Conservation (phyloP, 2,888 invertebrate species). For the Ennomos erosarius region DNA sequence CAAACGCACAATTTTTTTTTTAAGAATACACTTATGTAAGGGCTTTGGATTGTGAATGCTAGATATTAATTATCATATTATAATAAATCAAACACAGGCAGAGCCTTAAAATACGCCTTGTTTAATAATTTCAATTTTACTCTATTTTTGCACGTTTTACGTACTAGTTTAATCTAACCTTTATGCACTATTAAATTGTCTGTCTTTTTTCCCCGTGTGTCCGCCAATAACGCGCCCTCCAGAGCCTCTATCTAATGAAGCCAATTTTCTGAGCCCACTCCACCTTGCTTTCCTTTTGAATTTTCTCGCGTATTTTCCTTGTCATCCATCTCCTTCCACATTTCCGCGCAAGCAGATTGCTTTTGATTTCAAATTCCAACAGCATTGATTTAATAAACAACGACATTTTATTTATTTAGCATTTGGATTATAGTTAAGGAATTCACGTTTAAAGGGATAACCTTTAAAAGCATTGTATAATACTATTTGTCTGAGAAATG, state of each 20-base stretch:
- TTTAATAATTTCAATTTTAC: too few species aligned
- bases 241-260: conserved; percentile 78
- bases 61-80: too few species aligned
- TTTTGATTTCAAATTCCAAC: conserved; percentile 79
- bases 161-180: too few species aligned
- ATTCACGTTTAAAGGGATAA: conserved; percentile 30
- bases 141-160: too few species aligned
- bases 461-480: conserved; percentile 17
- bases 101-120: too few species aligned
- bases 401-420: conserved; percentile 48
- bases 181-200: conserved; percentile 1
- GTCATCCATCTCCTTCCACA: conserved; percentile 79
- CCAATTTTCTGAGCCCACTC: conserved; percentile 79
- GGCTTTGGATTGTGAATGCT: too few species aligned
- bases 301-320: conserved; percentile 81
- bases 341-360: conserved; percentile 78
- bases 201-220: conserved; percentile 54
- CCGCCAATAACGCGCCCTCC: conserved; percentile 56
- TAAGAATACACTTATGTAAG: too few species aligned
- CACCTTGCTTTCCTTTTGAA: conserved; percentile 79
- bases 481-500: background rate
- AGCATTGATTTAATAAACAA: conserved; percentile 74
- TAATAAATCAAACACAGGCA: too few species aligned
- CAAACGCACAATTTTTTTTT: too few species aligned
- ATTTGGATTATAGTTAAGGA: conserved; percentile 28